Evolutionary conservation across 2,113 vertebrate species (phyloP).

Genomic region (Caloenas nicobarica): DNA sequence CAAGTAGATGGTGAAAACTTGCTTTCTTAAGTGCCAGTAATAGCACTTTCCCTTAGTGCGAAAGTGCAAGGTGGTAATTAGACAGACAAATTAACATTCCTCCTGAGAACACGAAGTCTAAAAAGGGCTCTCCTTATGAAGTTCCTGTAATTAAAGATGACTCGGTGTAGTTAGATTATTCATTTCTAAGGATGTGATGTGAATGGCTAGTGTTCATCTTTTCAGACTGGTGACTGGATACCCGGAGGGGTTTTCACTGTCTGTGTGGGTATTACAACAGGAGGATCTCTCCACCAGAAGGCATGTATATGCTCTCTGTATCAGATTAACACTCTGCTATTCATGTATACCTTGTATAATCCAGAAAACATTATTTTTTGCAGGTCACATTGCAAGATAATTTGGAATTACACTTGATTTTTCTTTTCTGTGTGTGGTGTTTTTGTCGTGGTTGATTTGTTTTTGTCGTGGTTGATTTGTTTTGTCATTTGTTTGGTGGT

Average conservation of each 20-base stretch:
- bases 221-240: neutral
- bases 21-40: slow-evolving; percentile 44
- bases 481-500: no score
- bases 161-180: slow-evolving; percentile 53
- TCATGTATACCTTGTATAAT: neutral
- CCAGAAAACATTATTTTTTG: neutral
- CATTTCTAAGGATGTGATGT: slow-evolving; percentile 43
- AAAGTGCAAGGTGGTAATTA: slow-evolving; percentile 72
- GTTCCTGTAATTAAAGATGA: slow-evolving; percentile 66
- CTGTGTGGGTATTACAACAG: neutral
- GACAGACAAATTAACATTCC: slow-evolving; percentile 69
- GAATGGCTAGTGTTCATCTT: slow-evolving; percentile 33
- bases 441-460: no score
- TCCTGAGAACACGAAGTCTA: slow-evolving; percentile 54
- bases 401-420: neutral
- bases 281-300: neutral
- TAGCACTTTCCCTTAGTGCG: slow-evolving; percentile 32
- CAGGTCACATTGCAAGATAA: rapidly evolving
- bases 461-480: no score
- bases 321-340: neutral
- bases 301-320: neutral
- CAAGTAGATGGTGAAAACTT: slow-evolving; percentile 33
- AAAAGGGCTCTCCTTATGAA: slow-evolving; percentile 55
- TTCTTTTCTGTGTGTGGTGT: neutral
- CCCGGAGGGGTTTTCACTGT: neutral